Evolutionary conservation across 1,140 invertebrate species (phyloP).

Genomic region (Scaptodrosophila lebanonensis): DNA sequence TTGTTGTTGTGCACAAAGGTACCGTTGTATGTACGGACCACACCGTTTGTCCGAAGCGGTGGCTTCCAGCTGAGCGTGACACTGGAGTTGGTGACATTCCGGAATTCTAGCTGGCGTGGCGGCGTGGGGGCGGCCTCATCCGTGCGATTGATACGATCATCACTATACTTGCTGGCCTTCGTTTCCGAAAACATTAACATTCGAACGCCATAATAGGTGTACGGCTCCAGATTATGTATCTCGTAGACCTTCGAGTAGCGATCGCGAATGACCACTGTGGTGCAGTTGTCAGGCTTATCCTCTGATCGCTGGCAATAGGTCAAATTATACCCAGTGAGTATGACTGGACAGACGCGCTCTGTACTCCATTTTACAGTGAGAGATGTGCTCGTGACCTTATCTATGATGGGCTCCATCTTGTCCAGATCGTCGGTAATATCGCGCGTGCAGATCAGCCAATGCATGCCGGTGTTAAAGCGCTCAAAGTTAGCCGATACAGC

Average conservation of each 20-base stretch:
- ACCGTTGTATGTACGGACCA: constrained; percentile 50
- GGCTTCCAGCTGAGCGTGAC: constrained; percentile 45
- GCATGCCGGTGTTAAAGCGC: constrained; percentile 57
- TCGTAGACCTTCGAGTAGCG: constrained; percentile 32
- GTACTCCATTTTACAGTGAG: constrained; percentile 59
- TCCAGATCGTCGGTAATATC: constrained; percentile 57
- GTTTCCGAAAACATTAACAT: constrained; percentile 59
- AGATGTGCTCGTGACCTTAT: constrained; percentile 26
- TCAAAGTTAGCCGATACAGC: constrained; percentile 67
- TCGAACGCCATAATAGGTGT: constrained; percentile 53
- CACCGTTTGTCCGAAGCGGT: constrained; percentile 45
- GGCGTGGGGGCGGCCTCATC: constrained; percentile 50
- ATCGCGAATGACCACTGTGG: constrained; percentile 38
- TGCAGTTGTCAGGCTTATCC: constrained; percentile 52
- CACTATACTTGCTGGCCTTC: constrained; percentile 56
- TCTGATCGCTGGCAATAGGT: constrained; percentile 58
- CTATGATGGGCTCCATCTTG: constrained; percentile 62
- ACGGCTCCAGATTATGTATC: constrained; percentile 50
- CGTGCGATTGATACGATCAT: constrained; percentile 47
- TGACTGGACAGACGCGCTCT: constrained; percentile 53
- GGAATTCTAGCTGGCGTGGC: constrained; percentile 34
- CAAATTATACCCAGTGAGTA: constrained; percentile 59
- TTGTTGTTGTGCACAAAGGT: constrained; percentile 16
- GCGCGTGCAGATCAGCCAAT: constrained; percentile 58
- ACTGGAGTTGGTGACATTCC: constrained; percentile 28